These are phyloP conservation scores for Ametastegia equiseti DNA, from an alignment of 2,888 invertebrate genomes.

Conservation along the genomic window DNA sequence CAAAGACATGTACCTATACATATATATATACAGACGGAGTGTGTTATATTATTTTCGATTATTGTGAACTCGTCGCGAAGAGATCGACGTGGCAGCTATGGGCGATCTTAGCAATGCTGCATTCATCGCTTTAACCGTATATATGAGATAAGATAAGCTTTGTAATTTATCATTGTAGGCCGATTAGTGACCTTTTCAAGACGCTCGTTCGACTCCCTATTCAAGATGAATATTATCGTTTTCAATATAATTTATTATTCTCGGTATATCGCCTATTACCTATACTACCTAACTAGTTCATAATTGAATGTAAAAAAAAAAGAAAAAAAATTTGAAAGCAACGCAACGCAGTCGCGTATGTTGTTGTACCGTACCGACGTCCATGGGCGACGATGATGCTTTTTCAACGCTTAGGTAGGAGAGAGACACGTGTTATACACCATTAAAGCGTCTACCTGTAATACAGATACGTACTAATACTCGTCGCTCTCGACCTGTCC, in stretches of 20 bases:
- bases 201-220: constrained; percentile 1
- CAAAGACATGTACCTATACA: background rate
- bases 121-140: background rate
- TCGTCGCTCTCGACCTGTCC: constrained; percentile 14
- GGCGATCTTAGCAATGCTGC: constrained; percentile 25
- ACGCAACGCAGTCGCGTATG: too few relatives aligned
- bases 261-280: background rate
- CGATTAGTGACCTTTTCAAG: constrained; percentile 44
- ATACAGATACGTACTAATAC: constrained; percentile 7
- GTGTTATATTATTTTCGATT: constrained; percentile 24
- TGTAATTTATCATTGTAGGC: constrained; percentile 44
- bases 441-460: background rate
- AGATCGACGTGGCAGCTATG: background rate
- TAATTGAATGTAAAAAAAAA: too few relatives aligned
- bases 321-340: background rate
- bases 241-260: background rate
- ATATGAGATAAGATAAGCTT: constrained; percentile 36
- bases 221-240: background rate
- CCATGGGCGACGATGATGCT: too few relatives aligned
- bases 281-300: too few relatives aligned
- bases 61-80: background rate
- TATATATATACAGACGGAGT: background rate
- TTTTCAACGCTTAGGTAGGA: too few relatives aligned
- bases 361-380: too few relatives aligned
- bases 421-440: background rate